These are phyloP conservation scores for Tetranychus piercei DNA, from an alignment of 2,888 invertebrate genomes.

Conservation along the genomic window DNA sequence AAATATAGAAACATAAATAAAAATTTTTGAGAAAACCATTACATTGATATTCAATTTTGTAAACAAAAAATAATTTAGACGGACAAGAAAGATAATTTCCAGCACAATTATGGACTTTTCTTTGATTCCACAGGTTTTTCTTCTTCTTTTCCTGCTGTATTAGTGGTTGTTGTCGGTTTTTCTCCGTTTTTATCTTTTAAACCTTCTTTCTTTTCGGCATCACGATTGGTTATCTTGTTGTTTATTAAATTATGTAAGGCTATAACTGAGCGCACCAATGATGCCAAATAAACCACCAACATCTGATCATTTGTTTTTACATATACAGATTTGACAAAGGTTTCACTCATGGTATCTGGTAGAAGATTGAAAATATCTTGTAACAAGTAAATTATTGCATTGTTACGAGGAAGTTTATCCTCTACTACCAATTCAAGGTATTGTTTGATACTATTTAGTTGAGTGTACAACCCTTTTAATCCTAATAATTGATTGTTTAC, in stretches of 20 bases:
- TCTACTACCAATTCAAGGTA: conserved; percentile 73
- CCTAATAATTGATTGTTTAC: conserved; percentile 92
- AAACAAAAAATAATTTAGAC: too few relatives aligned
- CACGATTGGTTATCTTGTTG: conserved; percentile 86
- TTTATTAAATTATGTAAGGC: conserved; percentile 97
- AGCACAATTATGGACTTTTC: background rate
- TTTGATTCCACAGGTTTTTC: background rate
- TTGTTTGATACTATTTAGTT: conserved; percentile 73
- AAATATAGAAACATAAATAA: too few relatives aligned
- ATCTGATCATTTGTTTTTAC: conserved; percentile 98
- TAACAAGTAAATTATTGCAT: conserved; percentile 91
- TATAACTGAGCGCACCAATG: conserved; percentile 77
- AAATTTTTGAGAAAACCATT: too few relatives aligned
- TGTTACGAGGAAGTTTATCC: conserved; percentile 83
- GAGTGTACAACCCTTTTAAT: conserved; percentile 75
- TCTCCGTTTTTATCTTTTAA: conserved; percentile 27
- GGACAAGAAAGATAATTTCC: conserved; percentile 45
- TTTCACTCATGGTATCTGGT: conserved; percentile 79
- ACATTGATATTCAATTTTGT: too few relatives aligned
- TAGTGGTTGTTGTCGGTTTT: background rate
- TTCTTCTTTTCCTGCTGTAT: background rate
- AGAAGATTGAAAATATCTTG: conserved; percentile 90
- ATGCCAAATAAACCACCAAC: conserved; percentile 89
- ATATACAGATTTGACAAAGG: conserved; percentile 83
- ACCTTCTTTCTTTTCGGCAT: conserved; percentile 57